Evolutionary conservation across 2,888 invertebrate species (phyloP).

Genomic region (Andrena flavipes): DNA sequence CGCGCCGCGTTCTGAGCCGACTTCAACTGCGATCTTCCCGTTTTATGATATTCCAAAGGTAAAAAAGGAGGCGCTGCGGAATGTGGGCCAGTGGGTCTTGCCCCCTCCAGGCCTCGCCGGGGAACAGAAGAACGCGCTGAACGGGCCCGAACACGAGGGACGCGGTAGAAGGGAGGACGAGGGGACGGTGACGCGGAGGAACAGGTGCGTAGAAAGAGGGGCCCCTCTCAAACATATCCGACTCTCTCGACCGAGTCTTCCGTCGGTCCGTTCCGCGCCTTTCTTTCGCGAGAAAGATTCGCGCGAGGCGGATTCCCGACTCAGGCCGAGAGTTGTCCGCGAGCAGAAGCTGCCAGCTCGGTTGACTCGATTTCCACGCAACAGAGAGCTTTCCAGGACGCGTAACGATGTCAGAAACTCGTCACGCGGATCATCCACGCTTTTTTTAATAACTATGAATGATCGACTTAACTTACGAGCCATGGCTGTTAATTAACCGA

Average conservation of each 20-base stretch:
- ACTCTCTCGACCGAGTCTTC: conserved; percentile 26
- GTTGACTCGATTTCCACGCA: neutral
- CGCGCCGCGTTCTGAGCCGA: conserved; percentile 79
- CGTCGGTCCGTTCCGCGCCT: conserved; percentile 12
- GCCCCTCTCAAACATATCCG: conserved; percentile 19
- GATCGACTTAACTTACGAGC: neutral
- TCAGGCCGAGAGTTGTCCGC: neutral
- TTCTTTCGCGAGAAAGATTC: conserved; percentile 38
- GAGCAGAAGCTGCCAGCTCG: neutral
- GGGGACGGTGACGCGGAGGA: conserved; percentile 36
- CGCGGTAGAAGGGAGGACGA: neutral
- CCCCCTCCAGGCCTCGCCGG: conserved; percentile 36
- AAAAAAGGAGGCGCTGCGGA: conserved; percentile 83
- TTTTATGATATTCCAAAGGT: conserved; percentile 84
- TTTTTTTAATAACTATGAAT: neutral
- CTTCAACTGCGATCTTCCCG: conserved; percentile 75
- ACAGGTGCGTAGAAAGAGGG: conserved; percentile 52
- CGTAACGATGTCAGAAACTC: neutral
- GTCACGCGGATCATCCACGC: neutral
- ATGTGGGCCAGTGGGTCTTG: conserved; percentile 83
- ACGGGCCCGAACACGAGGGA: conserved; percentile 10
- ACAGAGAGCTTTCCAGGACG: conserved; percentile 4
- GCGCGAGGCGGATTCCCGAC: neutral
- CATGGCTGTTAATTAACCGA: neutral
- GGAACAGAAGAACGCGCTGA: conserved; percentile 39